Conservation (phyloP, 2,797 vertebrate genomes). For the Bufotes viridis region DNA sequence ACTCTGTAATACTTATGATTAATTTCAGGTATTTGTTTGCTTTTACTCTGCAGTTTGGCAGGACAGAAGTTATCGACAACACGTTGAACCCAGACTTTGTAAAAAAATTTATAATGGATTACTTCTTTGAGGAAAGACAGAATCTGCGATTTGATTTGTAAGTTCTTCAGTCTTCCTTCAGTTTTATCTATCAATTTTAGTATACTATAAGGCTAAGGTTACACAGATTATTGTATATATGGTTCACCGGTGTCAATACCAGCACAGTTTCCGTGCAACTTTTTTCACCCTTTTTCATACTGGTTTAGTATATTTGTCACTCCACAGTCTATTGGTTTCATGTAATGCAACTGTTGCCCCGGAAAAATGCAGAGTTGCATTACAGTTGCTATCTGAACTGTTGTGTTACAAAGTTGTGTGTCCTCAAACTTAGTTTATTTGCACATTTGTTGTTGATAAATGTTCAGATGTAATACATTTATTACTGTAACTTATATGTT, state of each 20-base stretch:
- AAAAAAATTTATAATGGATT: slow-evolving; percentile 97
- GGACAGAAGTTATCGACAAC: slow-evolving; percentile 98
- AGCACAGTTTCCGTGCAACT: neutral
- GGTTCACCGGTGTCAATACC: neutral
- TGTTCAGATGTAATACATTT: too few relatives aligned
- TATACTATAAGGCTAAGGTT: neutral
- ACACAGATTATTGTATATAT: neutral
- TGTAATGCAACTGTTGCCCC: neutral
- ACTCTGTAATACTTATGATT: neutral
- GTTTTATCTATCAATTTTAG: neutral
- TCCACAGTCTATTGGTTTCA: neutral
- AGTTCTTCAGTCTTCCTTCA: slow-evolving; percentile 70
- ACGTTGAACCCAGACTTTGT: slow-evolving; percentile 98
- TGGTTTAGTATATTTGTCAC: too few relatives aligned
- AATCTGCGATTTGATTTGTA: slow-evolving; percentile 97
- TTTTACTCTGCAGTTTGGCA: slow-evolving; percentile 84
- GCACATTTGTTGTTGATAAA: too few relatives aligned
- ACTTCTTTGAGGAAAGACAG: slow-evolving; percentile 98
- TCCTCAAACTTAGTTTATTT: neutral
- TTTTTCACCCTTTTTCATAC: neutral
- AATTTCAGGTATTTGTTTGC: neutral
- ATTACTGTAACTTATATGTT: too few relatives aligned
- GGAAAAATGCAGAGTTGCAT: neutral
- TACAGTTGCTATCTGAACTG: neutral
- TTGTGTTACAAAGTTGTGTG: neutral